Base-by-base conservation (phyloP, 2,888 invertebrate species). In the Ptilodon capucinus region DNA sequence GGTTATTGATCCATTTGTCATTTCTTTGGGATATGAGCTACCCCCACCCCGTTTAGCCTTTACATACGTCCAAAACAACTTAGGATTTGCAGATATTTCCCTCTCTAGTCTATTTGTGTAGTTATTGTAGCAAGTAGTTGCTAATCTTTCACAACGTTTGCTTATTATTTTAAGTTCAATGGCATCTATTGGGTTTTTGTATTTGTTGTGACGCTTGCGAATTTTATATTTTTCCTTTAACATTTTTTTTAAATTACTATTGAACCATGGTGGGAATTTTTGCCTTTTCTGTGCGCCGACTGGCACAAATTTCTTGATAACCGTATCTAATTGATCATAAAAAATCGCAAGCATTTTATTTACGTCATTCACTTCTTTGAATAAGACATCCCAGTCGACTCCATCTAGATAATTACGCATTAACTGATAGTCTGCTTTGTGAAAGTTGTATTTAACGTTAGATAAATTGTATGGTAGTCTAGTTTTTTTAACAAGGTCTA, bases 201-300 rank as follows among this genome's bases (percentile, higher is more conserved):
- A n/a, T n/a, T n/a, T n/a, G n/a, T n/a, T n/a, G n/a, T n/a, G n/a
- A n/a, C n/a, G n/a, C 14, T 36, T 16, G 11, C 34, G 16, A 9
- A 36, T 9, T n/a, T 17, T 43, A 25, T 36, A 30, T 39, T 38
- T 44, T 19, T 6, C 13, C 11, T 39, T 38, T 39, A 30, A 28
- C 4, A 44, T 18, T 39, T 11, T 39, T 18, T 25, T 39, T 6
- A 39, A 23, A 14, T 7, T 30, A 8, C 6, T 18, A 25, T 39
- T 19, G 38, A 44, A 44, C 44, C 44, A 44, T 8, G 44, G 44
- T n/a, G 38, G 44, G 16, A n/a, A 39, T n/a, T 18, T 39, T 14
- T 6, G 36, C 17, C 23, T 28, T 19, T 14, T 18, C 2, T 13
- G 28, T 11, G 1, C 13, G 5, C n/a, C 1, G 17, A 9, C 8